These are phyloP conservation scores for Andrena marginata DNA, from an alignment of 2,888 invertebrate genomes.

Conservation along the genomic window DNA sequence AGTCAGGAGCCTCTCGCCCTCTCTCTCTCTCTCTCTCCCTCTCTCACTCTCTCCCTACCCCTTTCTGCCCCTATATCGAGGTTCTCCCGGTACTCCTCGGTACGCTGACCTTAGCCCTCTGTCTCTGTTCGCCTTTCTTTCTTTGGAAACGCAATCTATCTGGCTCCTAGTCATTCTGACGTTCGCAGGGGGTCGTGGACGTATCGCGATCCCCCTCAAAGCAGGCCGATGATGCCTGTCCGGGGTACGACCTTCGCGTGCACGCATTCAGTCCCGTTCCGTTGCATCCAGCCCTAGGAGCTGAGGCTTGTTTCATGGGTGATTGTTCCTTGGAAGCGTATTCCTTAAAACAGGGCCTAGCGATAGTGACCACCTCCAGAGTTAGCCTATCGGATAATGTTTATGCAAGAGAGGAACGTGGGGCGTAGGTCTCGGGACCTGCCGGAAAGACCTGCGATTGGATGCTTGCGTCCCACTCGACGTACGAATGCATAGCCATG, in stretches of 20 bases:
- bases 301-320: background rate
- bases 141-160: background rate
- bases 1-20: conserved; percentile 70
- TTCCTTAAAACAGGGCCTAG: too few species aligned
- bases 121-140: conserved; percentile 23
- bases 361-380: too few species aligned
- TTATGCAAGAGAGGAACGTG: too few species aligned
- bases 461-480: too few species aligned
- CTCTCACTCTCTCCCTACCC: background rate
- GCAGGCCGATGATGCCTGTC: background rate
- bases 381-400: too few species aligned
- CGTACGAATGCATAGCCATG: too few species aligned
- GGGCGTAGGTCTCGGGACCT: too few species aligned
- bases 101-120: conserved; percentile 57
- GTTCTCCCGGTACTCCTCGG: conserved; percentile 34
- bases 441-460: too few species aligned
- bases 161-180: background rate
- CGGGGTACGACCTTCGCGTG: background rate
- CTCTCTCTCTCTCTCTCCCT: conserved; percentile 33
- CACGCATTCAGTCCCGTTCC: background rate
- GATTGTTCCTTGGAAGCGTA: background rate
- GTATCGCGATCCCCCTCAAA: conserved; percentile 9
- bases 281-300: background rate
- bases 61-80: background rate
- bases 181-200: background rate